Evolutionary conservation across 2,797 vertebrate genomes (phyloP).

Genomic region (Telmatherina bonti): DNA sequence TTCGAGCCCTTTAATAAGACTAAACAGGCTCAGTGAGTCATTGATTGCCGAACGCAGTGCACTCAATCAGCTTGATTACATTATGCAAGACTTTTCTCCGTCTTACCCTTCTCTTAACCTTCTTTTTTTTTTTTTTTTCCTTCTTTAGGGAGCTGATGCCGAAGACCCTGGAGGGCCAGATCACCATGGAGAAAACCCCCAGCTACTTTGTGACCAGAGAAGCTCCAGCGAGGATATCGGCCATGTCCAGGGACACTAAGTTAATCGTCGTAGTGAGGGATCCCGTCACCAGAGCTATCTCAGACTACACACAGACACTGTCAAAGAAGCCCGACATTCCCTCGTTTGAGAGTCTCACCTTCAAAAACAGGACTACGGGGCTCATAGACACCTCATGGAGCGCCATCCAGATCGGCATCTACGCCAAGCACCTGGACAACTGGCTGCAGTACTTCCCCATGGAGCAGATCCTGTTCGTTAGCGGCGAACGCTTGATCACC

Average conservation of each 20-base stretch:
- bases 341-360: constrained; percentile 86
- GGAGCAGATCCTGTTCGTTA: constrained; percentile 87
- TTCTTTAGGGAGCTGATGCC: constrained; percentile 90
- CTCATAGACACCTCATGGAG: constrained; percentile 89
- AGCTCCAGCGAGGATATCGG: constrained; percentile 88
- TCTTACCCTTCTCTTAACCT: constrained; percentile 51
- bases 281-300: constrained; percentile 92
- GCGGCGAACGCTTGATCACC: constrained; percentile 85
- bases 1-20: constrained; percentile 68
- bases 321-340: constrained; percentile 88
- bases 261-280: constrained; percentile 94
- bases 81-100: constrained; percentile 62
- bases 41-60: constrained; percentile 69
- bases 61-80: constrained; percentile 76
- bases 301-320: constrained; percentile 92
- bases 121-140: constrained; percentile 21
- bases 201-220: constrained; percentile 94
- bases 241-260: constrained; percentile 89
- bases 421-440: constrained; percentile 90
- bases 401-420: constrained; percentile 89
- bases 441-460: constrained; percentile 89
- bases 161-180: constrained; percentile 91
- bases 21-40: constrained; percentile 73
- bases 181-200: constrained; percentile 96
- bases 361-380: constrained; percentile 88